Evolutionary conservation across 2,888 invertebrate species (phyloP).

Genomic region (Ommatoiulus sabulosus): DNA sequence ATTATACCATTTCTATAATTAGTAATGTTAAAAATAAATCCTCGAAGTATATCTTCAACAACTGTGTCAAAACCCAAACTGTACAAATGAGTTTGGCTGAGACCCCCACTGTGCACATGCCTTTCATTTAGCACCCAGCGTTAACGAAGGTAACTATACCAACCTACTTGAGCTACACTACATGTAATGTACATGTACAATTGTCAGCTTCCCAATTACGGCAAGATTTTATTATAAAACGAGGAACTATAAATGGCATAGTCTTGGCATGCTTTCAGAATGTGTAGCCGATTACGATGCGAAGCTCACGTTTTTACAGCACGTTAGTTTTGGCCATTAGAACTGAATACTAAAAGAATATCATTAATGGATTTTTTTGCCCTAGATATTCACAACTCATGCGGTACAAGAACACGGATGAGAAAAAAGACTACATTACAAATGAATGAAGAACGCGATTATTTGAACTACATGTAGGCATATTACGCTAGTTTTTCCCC

Average conservation of each 20-base stretch:
- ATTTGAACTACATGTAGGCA: too few relatives aligned
- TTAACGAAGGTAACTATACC: neutral
- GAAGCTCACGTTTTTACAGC: neutral
- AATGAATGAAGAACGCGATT: too few relatives aligned
- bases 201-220: neutral
- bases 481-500: too few relatives aligned
- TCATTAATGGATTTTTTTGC: neutral
- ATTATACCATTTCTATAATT: constrained; percentile 35
- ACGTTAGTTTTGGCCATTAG: neutral
- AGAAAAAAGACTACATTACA: too few relatives aligned
- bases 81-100: neutral
- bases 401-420: too few relatives aligned
- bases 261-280: neutral
- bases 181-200: too few relatives aligned
- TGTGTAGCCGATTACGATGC: neutral
- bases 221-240: neutral
- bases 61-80: neutral
- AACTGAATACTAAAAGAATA: neutral
- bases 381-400: neutral
- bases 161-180: neutral
- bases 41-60: neutral
- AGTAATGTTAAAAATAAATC: constrained; percentile 23
- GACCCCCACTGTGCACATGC: neutral
- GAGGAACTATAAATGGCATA: neutral
- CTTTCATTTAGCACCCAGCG: neutral